These are phyloP conservation scores for Phenganax subtilis DNA, from an alignment of 92 coral and sea anemone genomes.

Conservation along the genomic window DNA sequence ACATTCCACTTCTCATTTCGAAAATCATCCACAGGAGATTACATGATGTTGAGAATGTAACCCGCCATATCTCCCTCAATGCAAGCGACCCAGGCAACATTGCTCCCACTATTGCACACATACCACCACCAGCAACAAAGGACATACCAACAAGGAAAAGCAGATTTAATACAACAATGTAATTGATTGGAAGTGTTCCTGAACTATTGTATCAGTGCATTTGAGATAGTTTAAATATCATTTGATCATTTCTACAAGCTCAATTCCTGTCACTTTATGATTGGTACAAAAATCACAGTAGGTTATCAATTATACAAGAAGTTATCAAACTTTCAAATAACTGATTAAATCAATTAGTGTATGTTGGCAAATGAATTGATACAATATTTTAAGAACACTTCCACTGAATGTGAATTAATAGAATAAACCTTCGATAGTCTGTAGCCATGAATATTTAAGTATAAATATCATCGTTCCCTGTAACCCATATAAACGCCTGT, in stretches of 20 bases:
- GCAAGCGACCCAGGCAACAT: slow-evolving; percentile 37
- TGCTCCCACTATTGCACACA: slow-evolving; percentile 47
- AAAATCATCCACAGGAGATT: not conserved
- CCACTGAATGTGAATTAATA: too few relatives aligned
- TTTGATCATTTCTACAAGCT: too few relatives aligned
- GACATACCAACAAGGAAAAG: slow-evolving; percentile 36
- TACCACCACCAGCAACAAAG: slow-evolving; percentile 44
- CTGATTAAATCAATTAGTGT: too few relatives aligned
- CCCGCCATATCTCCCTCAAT: slow-evolving; percentile 36
- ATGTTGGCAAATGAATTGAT: too few relatives aligned
- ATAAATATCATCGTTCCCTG: slow-evolving; percentile 23
- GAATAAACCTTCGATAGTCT: too few relatives aligned
- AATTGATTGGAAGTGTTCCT: not conserved
- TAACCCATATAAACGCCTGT: slow-evolving; percentile 45
- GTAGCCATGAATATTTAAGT: not conserved
- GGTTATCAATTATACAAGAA: too few relatives aligned
- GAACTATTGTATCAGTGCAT: too few relatives aligned
- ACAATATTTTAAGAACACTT: too few relatives aligned
- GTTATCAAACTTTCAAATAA: too few relatives aligned
- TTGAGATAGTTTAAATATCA: too few relatives aligned
- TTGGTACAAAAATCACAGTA: too few relatives aligned
- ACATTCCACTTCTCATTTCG: slow-evolving; percentile 37
- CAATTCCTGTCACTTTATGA: too few relatives aligned
- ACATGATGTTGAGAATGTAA: not conserved
- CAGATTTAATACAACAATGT: slow-evolving; percentile 15